Evolutionary conservation across 2,888 invertebrate species (phyloP), one percentile per base, ranked within the genome.

Genomic region (Odontomyia ornata): DNA sequence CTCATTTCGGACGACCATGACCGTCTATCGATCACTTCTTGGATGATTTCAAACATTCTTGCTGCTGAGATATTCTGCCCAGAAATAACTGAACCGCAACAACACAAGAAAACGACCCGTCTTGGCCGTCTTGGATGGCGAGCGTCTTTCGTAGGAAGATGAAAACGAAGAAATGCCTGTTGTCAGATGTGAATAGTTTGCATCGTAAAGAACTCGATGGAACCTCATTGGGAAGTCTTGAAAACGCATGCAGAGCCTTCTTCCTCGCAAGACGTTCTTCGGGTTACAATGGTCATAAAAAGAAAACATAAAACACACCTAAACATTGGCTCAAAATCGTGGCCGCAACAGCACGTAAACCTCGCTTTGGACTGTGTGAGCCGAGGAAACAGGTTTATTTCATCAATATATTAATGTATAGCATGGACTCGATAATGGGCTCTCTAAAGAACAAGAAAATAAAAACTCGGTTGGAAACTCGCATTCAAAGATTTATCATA

Each of bases 391-490:
- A 73, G 73, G 73, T 73, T 73, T 73, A 57, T 47, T 72, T 56
- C 73, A 43, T 73, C 73, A 57, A 73, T 60, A 73, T 57, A 73
- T 57, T 57, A 69, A 69, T 69, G 60, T 73, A 60, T 73, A 73
- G 60, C 57, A 57, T 57, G 73, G 60, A 73, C 72, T 43, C 73
- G 57, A 73, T 57, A 73, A 73, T 73, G 57, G 73, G 73, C 60
- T 57, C 73, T 36, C 36, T 57, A 60, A 30, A 60, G 73, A 73
- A 36, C 73, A 60, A 73, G 27, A 73, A n/a, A 72, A 73, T 60
- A 73, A 73, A 73, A 73, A 73, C 73, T 73, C 73, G 21, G 73
- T 36, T 73, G 73, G 57, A 73, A 73, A 73, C 73, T 73, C 21
- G 57, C 18, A 57, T 57, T 57, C 57, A 57, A 30, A 60, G 73